Evolutionary conservation across 2,888 invertebrate genomes (phyloP), one percentile per base, ranked within the genome.

Genomic region (Rhamnusium bicolor): DNA sequence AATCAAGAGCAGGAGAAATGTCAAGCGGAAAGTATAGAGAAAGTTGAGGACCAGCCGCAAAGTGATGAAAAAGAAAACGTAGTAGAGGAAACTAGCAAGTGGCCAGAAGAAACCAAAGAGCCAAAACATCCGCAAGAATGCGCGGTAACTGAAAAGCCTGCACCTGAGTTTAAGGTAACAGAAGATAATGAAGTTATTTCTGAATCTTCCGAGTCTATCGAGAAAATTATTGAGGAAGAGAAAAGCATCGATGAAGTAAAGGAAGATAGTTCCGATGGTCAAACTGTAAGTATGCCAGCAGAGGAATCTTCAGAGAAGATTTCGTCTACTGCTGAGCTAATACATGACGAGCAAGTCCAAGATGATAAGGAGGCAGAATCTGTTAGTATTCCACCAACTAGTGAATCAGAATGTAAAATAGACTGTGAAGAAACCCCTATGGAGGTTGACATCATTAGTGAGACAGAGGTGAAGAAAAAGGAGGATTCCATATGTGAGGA

Each of bases 371-470:
- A 14, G 1, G 29, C 63, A 66, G 40, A 40, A n/a, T 19, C 12
- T n/a, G 56, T 49, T 19, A 51, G 53, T 47, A 18, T 19, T 10
- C 27, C 32, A 12, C 6, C 27, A 0, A 16, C n/a, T 29, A 54
- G 12, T 66, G 60, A 53, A 24, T 18, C 12, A 10, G 32, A 56
- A 24, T 4, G 46, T 71, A 60, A 71, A 18, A 24, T 29, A 16
- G 67, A 66, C 40, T 74, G 21, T 7, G 75, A 74, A 56, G 77
- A 80, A 32, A 66, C 75, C 10, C 76, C 75, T n/a, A 81, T 83
- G 81, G 82, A 81, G 65, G 80, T 69, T 24, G 72, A 70, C 60
- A 71, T 65, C 14, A 53, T 70, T 56, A 56, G 32, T 24, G 72
- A 75, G 24, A 62, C 61, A 10, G 40, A 19, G 47, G 32, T 16